phyloP scores from a whole-genome alignment of 2,888 invertebrate genomes.

The Diplazon laetatorius region DNA sequence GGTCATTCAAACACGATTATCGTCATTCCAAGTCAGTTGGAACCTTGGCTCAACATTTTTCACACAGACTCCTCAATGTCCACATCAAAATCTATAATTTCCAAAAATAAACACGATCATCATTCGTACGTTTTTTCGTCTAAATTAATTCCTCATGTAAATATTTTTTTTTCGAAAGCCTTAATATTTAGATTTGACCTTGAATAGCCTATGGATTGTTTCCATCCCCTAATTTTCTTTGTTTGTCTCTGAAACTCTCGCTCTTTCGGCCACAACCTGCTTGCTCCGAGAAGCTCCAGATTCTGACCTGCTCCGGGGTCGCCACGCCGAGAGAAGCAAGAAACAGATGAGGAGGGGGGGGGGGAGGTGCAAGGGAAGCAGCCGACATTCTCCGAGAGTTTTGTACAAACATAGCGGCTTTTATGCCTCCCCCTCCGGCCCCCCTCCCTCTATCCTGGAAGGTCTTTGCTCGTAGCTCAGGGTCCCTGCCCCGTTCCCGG shows the following conservation, averaged over 20 bases:
- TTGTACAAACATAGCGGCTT: slow-evolving; percentile 61
- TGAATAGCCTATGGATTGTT: too few species aligned
- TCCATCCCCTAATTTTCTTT: not conserved
- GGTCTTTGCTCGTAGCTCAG: slow-evolving; percentile 49
- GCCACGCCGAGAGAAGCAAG: not conserved
- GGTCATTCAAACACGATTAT: too few species aligned
- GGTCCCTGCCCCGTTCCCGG: slow-evolving; percentile 61
- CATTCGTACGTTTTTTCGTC: too few species aligned
- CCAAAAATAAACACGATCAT: too few species aligned
- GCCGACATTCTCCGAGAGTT: slow-evolving; percentile 38
- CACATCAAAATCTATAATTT: too few species aligned
- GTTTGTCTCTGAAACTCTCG: slow-evolving; percentile 9
- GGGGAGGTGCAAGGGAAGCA: not conserved
- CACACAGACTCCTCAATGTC: too few species aligned
- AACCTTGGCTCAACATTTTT: too few species aligned
- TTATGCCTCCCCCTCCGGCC: slow-evolving; percentile 31
- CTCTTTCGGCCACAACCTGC: not conserved
- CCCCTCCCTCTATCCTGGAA: slow-evolving; percentile 47
- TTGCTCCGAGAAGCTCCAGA: not conserved
- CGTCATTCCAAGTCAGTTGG: too few species aligned
- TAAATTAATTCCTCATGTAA: too few species aligned
- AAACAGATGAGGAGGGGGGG: not conserved
- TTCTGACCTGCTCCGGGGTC: slow-evolving; percentile 42
- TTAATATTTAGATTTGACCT: too few species aligned
- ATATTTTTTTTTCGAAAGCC: too few species aligned